A percentile compares a stretch with the other conserved stretches of the same genome.
These are phyloP conservation scores for Azemiops feae DNA, from an alignment of 2,113 vertebrate genomes.

Conservation along the genomic window DNA sequence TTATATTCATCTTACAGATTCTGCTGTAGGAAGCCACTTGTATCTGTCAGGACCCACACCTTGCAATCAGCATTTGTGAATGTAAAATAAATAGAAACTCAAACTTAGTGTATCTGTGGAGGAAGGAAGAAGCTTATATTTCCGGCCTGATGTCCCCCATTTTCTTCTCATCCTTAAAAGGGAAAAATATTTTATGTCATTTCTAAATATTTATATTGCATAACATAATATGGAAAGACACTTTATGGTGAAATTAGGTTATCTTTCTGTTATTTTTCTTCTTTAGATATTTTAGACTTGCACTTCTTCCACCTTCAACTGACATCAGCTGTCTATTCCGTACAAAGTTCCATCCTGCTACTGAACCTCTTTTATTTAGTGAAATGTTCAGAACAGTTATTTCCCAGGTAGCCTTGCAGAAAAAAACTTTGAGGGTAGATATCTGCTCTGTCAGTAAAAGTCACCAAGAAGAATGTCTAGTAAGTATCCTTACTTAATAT, in stretches of 20 bases:
- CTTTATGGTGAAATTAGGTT: neutral
- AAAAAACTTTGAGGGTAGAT: conserved; percentile 78
- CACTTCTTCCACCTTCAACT: conserved; percentile 76
- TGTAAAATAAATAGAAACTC: neutral
- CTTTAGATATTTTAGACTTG: conserved; percentile 77
- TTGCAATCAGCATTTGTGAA: neutral
- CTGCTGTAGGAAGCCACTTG: neutral
- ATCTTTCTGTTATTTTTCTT: neutral
- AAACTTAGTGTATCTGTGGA: neutral
- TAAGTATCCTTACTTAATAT: conserved; percentile 49
- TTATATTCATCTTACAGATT: neutral
- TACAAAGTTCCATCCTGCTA: conserved; percentile 73
- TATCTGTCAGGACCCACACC: neutral
- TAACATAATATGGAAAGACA: neutral
- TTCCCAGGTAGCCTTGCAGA: conserved; percentile 65
- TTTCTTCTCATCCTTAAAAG: neutral
- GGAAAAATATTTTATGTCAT: neutral
- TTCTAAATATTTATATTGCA: neutral
- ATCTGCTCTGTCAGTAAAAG: conserved; percentile 69
- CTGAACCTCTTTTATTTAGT: conserved; percentile 65
- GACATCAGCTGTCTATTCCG: conserved; percentile 80
- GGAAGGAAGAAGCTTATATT: neutral
- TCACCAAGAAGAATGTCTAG: conserved; percentile 75
- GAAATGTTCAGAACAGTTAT: conserved; percentile 77
- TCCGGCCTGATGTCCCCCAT: neutral